Evolutionary conservation across 1,140 invertebrate genomes (phyloP), one percentile per base, ranked within the genome.

Genomic region (Drosophila saltans): DNA sequence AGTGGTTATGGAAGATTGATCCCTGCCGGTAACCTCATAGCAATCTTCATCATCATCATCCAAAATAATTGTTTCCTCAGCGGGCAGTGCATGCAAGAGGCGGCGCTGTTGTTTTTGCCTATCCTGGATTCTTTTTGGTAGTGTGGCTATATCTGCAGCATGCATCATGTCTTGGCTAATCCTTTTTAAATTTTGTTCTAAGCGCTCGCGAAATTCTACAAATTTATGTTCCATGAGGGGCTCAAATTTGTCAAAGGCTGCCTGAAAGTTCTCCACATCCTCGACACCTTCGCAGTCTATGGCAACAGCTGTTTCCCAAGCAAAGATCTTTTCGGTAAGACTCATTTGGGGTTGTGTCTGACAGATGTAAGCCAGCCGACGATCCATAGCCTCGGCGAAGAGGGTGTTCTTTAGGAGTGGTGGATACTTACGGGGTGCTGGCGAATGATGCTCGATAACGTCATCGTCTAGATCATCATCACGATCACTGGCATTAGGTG

Each of bases 241-340:
- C 33, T 90, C 78, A 1, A 78, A 69, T 48, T 69, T 52, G 6
- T 80, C 69, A 16, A 92, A 92, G 7, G 61, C 60, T 0, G 78
- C 68, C 39, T 89, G 88, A 28, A 92, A 92, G n/a, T 63, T 78
- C 10, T 79, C 80, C 3, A 92, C 91, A 69, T 92, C 91, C 39
- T 92, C 91, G 10, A 92, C 84, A 26, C 67, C 81, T 24, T 81
- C 85, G 41, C 80, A 75, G 6, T 80, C 73, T 0, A 60, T 45
- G 10, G 62, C 74, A 43, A 60, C 64, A 24, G 72, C 80, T 36
- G 66, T 72, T 10, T 89, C 68, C 91, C 91, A 92, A 10, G 59
- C 69, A 5, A 66, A 69, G 0, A 91, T 71, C 58, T 92, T 92
- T 36, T 92, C 91, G 8, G 59, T 74, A 5, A 88, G 67, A 36